phyloP scores from a whole-genome alignment of 92 coral and sea anemone species.

The Blastomussa wellsi region DNA sequence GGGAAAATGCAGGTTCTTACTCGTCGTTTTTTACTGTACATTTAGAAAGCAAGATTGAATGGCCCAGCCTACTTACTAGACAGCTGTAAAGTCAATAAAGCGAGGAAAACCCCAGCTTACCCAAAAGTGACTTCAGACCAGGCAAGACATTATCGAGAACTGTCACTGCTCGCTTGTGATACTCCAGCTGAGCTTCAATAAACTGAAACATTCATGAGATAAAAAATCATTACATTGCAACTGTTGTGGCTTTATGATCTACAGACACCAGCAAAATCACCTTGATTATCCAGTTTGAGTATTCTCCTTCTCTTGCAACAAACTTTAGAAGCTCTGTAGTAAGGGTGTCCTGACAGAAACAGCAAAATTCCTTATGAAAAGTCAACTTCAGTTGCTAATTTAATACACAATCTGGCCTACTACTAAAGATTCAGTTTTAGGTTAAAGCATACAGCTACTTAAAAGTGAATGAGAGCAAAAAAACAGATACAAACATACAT shows the following conservation, averaged over 20 bases:
- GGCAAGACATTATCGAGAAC: conserved; percentile 79
- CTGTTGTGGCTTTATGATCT: not conserved
- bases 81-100: not conserved
- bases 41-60: too few species aligned
- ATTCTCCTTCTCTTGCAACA: conserved; percentile 94
- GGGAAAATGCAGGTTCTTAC: too few species aligned
- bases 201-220: conserved; percentile 46
- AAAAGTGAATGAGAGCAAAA: too few species aligned
- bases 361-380: too few species aligned
- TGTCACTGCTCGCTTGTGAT: conserved; percentile 77
- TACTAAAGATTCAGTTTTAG: too few species aligned
- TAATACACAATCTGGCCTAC: too few species aligned
- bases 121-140: conserved; percentile 70
- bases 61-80: not conserved
- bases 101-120: conserved; percentile 44
- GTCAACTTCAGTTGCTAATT: too few species aligned
- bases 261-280: conserved; percentile 31
- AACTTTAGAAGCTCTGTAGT: conserved; percentile 92
- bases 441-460: too few species aligned
- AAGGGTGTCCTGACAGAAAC: conserved; percentile 65
- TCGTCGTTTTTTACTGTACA: too few species aligned
- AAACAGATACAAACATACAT: too few species aligned
- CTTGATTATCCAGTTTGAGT: conserved; percentile 90
- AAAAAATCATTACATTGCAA: not conserved
- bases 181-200: conserved; percentile 85